Evolutionary conservation across 2,113 vertebrate genomes (phyloP).

Genomic region (Hippocampus abdominalis): DNA sequence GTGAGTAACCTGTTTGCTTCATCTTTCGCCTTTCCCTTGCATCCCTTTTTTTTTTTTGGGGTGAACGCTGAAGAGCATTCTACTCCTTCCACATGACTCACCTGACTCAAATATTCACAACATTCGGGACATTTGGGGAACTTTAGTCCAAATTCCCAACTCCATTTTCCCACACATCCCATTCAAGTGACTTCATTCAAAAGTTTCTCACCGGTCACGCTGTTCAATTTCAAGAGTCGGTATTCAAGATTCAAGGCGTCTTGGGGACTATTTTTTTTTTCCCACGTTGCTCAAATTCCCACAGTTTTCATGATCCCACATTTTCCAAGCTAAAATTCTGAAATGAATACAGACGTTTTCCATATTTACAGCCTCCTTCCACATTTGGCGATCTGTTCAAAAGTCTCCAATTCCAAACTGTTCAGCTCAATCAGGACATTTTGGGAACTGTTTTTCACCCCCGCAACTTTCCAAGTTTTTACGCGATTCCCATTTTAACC

Average conservation of each 20-base stretch:
- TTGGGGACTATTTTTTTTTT: not conserved
- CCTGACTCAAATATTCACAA: not conserved
- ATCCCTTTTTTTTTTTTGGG: constrained; percentile 28
- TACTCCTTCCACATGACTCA: constrained; percentile 13
- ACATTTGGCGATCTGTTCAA: no score
- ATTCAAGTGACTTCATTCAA: not conserved
- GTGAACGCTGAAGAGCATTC: not conserved
- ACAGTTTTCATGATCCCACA: not conserved
- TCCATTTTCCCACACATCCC: not conserved
- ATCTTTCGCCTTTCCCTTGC: constrained; percentile 41
- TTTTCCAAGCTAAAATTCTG: not conserved
- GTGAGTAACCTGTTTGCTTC: constrained; percentile 81
- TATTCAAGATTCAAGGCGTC: not conserved
- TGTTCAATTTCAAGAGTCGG: not conserved
- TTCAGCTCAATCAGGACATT: no score
- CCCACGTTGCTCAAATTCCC: not conserved
- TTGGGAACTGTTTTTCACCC: no score
- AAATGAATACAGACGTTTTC: no score
- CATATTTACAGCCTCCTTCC: no score
- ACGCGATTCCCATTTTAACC: no score
- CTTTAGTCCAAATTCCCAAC: not conserved
- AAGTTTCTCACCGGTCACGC: not conserved
- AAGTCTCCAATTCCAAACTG: no score
- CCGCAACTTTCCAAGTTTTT: no score
- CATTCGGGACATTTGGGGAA: not conserved